Evolutionary conservation across 2,888 invertebrate genomes (phyloP).

Genomic region (Acronicta alni): DNA sequence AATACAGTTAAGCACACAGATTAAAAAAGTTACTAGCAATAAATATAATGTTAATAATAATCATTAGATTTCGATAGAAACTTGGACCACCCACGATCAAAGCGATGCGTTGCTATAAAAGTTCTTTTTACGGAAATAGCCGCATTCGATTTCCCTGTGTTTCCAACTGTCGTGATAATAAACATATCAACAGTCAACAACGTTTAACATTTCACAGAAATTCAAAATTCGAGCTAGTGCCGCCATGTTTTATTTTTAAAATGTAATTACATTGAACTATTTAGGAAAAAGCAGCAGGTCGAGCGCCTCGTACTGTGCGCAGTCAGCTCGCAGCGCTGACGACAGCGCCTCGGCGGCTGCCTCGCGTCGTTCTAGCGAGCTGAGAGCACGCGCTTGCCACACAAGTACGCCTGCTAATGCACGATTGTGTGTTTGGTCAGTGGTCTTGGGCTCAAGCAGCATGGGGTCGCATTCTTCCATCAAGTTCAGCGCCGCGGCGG

Average conservation of each 20-base stretch:
- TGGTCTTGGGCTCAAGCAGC: constrained; percentile 84
- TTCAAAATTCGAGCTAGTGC: constrained; percentile 64
- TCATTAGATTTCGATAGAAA: constrained; percentile 58
- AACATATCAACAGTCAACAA: constrained; percentile 81
- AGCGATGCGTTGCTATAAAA: constrained; percentile 78
- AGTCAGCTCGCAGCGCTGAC: constrained; percentile 95
- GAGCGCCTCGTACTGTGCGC: constrained; percentile 97
- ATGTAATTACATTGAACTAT: background rate
- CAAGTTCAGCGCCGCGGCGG: constrained; percentile 93
- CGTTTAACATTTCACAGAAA: constrained; percentile 75
- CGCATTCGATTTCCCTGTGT: constrained; percentile 75
- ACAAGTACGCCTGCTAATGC: constrained; percentile 94
- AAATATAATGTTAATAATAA: constrained; percentile 57
- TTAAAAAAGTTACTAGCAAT: constrained; percentile 47
- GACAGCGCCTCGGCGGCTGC: constrained; percentile 96
- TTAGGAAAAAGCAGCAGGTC: constrained; percentile 91
- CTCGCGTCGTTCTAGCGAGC: constrained; percentile 96
- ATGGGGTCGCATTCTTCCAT: constrained; percentile 93
- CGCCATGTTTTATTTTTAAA: constrained; percentile 47
- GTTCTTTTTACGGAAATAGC: constrained; percentile 79
- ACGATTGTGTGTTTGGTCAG: constrained; percentile 91
- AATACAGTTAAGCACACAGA: constrained; percentile 37
- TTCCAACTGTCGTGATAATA: constrained; percentile 79
- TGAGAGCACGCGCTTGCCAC: constrained; percentile 95
- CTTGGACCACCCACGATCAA: constrained; percentile 85